Evolutionary conservation across 2,888 invertebrate species (phyloP), one percentile per base, ranked within the genome.

Genomic region (Lymantria dispar): DNA sequence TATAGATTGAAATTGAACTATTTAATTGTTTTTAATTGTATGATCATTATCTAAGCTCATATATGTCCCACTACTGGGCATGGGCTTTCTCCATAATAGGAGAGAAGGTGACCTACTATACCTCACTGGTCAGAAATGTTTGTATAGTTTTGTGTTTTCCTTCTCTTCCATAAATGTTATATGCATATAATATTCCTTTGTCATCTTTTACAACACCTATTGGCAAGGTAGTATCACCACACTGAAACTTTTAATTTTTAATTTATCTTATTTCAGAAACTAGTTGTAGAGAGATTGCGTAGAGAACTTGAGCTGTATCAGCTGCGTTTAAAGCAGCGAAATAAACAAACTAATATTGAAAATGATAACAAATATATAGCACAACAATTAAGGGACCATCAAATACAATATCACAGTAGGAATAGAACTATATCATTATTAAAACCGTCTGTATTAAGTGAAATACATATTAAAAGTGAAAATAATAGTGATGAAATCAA

Each of bases 231-330:
- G n/a, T n/a, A n/a, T n/a, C n/a, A n/a, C n/a, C n/a, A n/a, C n/a
- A n/a, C n/a, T n/a, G n/a, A n/a, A n/a, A n/a, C n/a, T n/a, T n/a
- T n/a, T n/a, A n/a, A n/a, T n/a, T n/a, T 14, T 30, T 38, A n/a
- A 7, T 1, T 38, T 0, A 31, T 39, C 9, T 42, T 22, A 10
- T 47, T 85, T 56, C 80, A 93, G 93, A 93, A 93, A 83, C 75
- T 90, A 62, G 92, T 93, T 22, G 86, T 93, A 15, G 92, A 93
- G 53, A 86, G 92, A 64, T 78, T 93, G 61, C 83, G 93, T 43
- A 89, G 89, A 67, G 93, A 93, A 64, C 76, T 93, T 41, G 92
- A 95, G 60, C 62, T 91, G 11, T 92, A 91, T 66, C 92, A 92
- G 68, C 87, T 89, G 58, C 77, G 85, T 33, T 62, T 91, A 22